Evolutionary conservation across 2,797 vertebrate species (phyloP), one percentile per base, ranked within the genome.

Genomic region (Aselliscus stoliczkanus): DNA sequence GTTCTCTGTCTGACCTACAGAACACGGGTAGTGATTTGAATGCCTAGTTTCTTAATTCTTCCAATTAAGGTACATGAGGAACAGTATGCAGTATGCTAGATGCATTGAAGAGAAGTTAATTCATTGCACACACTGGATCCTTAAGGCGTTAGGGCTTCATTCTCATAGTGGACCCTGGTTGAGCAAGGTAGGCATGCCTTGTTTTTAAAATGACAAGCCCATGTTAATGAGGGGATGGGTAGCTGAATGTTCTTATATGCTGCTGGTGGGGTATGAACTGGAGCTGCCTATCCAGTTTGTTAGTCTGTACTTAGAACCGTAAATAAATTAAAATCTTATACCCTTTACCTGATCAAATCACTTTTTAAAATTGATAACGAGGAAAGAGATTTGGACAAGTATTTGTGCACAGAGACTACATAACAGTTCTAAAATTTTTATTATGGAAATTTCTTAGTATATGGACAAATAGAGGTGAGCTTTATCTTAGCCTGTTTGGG

Each of bases 141-240:
- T 64, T 79, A 47, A 73, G 50, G 44, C 14, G 39, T 80, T 69
- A 25, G 10, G 12, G 13, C 39, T 79, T 82, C 90, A 86, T 82
- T 95, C 86, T 90, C 72, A 75, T 88, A 29, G 79, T 50, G 82
- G 91, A 87, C 42, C 37, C 73, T 84, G 34, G 25, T n/a, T 95
- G 79, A 94, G 54, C 80, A 83, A 86, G 87, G 56, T 69, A 82
- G 50, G 44, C 6, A 15, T 80, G 75, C 20, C 31, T 86, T 92
- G 31, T 87, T 93, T 89, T 89, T 86, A 93, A 94, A 93, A 86
- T 83, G 84, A 52, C 86, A 87, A 96, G 92, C 47, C 44, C 6
- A 0, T 89, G 42, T 75, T 94, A 58, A 89, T 69, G 67, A 88
- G 29, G 72, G 25, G 76, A 54, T 70, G 79, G 42, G 39, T 47